Percentiles rank a stretch among this genome's conserved stretches.
Conservation (phyloP, 2,888 invertebrate species). For the Chydorus sphaericus region DNA sequence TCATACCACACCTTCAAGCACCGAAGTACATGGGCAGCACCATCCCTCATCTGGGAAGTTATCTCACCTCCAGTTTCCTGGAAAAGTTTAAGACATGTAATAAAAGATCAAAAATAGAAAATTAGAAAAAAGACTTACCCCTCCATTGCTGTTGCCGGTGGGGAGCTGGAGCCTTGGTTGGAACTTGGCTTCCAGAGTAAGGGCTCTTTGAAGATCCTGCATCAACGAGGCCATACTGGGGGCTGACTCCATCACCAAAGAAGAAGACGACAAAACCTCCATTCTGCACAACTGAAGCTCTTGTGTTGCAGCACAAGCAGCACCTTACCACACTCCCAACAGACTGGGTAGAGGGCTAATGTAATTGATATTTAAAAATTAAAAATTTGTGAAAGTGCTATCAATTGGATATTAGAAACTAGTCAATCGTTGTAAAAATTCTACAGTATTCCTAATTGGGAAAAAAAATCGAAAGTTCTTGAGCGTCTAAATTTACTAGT, state of each 20-base stretch:
- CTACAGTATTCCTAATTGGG: too few species aligned
- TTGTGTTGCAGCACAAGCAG: neutral
- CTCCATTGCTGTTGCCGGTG: constrained; percentile 30
- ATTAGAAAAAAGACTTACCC: constrained; percentile 7
- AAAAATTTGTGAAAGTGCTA: too few species aligned
- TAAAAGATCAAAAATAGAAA: neutral
- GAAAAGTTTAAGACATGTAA: constrained; percentile 14
- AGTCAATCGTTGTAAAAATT: too few species aligned
- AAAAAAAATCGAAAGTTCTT: too few species aligned
- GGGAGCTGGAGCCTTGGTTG: constrained; percentile 51
- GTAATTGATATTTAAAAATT: too few species aligned
- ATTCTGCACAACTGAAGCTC: neutral
- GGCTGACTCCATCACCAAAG: neutral
- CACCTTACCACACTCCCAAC: constrained; percentile 7
- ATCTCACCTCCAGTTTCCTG: constrained; percentile 52
- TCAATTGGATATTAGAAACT: too few species aligned
- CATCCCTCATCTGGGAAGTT: constrained; percentile 58
- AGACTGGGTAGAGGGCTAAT: constrained; percentile 4
- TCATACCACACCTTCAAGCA: constrained; percentile 76
- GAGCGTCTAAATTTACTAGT: too few species aligned
- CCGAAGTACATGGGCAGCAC: constrained; percentile 62
- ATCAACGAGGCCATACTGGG: constrained; percentile 7
- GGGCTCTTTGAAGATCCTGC: constrained; percentile 43
- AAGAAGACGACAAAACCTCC: neutral
- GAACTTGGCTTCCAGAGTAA: constrained; percentile 52